Evolutionary conservation across 2,113 vertebrate genomes (phyloP), one percentile per base, ranked within the genome.

Genomic region (Nasalis larvatus): DNA sequence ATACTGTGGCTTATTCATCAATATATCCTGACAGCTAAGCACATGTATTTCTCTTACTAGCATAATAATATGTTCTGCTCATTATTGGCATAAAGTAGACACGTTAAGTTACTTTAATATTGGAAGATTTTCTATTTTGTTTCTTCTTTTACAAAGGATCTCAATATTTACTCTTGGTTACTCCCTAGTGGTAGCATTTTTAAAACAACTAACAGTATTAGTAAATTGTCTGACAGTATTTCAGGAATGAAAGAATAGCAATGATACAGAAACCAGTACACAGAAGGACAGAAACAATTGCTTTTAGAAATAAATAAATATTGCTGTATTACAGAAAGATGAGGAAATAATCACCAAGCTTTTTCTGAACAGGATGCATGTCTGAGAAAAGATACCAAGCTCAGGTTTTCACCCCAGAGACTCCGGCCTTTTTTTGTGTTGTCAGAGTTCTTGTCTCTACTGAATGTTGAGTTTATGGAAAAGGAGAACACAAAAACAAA

Each of bases 111-210:
- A 84, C 37, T 47, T 90, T 94, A 66, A 40, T 45, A 81, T 80
- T 47, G 45, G 35, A 73, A 89, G 21, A 74, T 76, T 30, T 32
- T 60, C 9, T n/a, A 1, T 45, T 77, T 89, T 45, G 76, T 54
- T 35, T 16, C 8, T 63, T 87, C 42, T 66, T 0, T 27, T 80
- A 73, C 47, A 78, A 76, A 96, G 54, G 69, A 69, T 96, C 74
- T 95, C 69, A 87, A 20, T 87, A 94, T 98, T 96, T 95, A 80
- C 42, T 96, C 32, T 74, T 86, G 68, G 47, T 93, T 96, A 86
- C 76, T 92, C 74, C 80, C 86, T 80, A 74, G 83, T 84, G 37
- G 52, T 90, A 84, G 56, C 81, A 95, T 87, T 96, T 83, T 95
- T 4, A 42, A 88, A 97, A 58, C 20, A 93, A 21, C 37, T 87